Conservation (phyloP, 1,140 invertebrate genomes). For the Chionoecetes opilio region DNA sequence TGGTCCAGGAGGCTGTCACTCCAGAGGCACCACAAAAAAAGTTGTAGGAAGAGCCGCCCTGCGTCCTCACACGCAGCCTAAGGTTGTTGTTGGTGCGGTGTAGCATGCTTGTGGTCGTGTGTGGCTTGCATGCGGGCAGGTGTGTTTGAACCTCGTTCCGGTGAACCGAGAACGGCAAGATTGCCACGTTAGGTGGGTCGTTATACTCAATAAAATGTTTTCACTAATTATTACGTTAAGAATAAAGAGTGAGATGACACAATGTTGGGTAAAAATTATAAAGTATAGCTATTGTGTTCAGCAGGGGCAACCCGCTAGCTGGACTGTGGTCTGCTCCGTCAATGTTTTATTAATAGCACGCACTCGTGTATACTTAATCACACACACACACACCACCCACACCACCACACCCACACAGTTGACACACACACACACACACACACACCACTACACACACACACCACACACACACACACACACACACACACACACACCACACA, state of each 20-base stretch:
- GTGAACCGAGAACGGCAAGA: background rate
- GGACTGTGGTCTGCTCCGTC: background rate
- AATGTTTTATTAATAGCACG: background rate
- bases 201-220: background rate
- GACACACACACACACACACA: too few relatives aligned
- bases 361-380: too few relatives aligned
- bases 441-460: too few relatives aligned
- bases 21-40: too few relatives aligned
- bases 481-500: too few relatives aligned
- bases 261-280: too few relatives aligned
- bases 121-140: background rate
- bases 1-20: slow-evolving; percentile 48
- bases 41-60: slow-evolving; percentile 33
- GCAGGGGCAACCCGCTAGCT: background rate
- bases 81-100: background rate
- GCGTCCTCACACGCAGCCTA: slow-evolving; percentile 9
- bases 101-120: too few relatives aligned
- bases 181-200: slow-evolving; percentile 25
- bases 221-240: slow-evolving; percentile 34
- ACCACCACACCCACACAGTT: too few relatives aligned
- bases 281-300: too few relatives aligned
- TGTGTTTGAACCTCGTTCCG: background rate
- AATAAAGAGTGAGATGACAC: too few relatives aligned
- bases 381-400: too few relatives aligned
- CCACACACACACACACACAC: too few relatives aligned